A percentile compares a stretch with the other conserved stretches of the same genome.
phyloP scores from a whole-genome alignment of 2,888 invertebrate species.

The Leptothorax acervorum region DNA sequence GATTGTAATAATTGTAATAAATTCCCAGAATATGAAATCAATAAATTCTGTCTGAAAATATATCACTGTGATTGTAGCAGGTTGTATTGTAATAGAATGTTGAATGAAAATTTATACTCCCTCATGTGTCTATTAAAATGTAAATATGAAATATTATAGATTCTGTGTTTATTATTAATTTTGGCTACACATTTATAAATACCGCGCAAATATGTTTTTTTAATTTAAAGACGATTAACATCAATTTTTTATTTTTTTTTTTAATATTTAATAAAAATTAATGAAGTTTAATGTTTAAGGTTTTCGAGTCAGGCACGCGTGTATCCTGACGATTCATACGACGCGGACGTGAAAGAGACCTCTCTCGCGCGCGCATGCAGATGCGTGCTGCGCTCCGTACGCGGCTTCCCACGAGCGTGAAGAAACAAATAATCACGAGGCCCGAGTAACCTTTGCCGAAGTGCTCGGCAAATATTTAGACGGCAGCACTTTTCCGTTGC shows the following conservation, averaged over 20 bases:
- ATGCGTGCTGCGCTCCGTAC: conserved; percentile 13
- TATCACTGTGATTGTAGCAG: not conserved
- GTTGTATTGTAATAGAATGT: not conserved
- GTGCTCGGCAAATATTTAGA: conserved; percentile 50
- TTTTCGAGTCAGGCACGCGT: not conserved
- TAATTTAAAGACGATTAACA: not conserved
- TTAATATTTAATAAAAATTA: not conserved
- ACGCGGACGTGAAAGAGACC: not conserved
- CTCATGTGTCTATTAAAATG: not conserved
- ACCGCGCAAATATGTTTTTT: not conserved
- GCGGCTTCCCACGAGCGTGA: conserved; percentile 47
- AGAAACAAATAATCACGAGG: conserved; percentile 50
- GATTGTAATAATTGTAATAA: not conserved
- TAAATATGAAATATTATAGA: not conserved
- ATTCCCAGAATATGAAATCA: not conserved
- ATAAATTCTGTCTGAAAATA: not conserved
- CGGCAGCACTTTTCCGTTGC: conserved; percentile 49
- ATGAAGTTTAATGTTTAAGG: too few relatives aligned
- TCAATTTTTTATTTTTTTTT: not conserved
- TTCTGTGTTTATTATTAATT: not conserved
- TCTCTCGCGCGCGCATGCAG: not conserved
- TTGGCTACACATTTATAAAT: not conserved
- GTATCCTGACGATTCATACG: not conserved
- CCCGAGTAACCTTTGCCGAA: conserved; percentile 36
- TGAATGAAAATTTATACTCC: not conserved